These are phyloP conservation scores for Sorex araneus DNA, from an alignment of 2,113 vertebrate genomes.

Conservation along the genomic window DNA sequence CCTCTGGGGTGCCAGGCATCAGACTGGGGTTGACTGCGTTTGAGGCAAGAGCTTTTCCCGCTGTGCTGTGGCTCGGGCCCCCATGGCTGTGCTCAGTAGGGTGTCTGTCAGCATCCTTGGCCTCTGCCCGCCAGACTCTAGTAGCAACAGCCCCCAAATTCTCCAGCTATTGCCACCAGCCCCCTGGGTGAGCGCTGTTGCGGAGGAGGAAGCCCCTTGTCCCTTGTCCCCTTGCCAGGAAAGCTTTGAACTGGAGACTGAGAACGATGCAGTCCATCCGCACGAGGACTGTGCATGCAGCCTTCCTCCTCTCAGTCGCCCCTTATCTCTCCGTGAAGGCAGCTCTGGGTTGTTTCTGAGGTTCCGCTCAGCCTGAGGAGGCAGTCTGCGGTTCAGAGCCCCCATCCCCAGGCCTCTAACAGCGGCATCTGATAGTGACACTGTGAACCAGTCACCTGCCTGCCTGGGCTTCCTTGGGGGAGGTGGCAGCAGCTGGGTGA, in stretches of 20 bases:
- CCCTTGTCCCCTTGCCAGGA: neutral
- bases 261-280: neutral
- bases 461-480: neutral
- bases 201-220: neutral
- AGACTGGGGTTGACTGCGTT: too few relatives aligned
- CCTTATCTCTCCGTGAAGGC: neutral
- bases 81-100: neutral
- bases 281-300: neutral
- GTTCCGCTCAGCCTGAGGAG: neutral
- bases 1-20: too few relatives aligned
- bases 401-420: neutral
- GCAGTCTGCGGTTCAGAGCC: neutral
- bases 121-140: neutral
- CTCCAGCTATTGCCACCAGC: neutral
- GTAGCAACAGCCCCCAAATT: neutral
- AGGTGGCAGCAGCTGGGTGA: neutral
- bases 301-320: neutral
- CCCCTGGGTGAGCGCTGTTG: neutral
- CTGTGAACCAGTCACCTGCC: neutral
- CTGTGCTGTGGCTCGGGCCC: neutral
- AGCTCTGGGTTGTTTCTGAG: neutral
- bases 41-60: neutral
- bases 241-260: neutral
- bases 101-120: neutral
- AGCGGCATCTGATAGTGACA: neutral